Conservation (phyloP, 2,797 vertebrate genomes). For the Aulostomus chinensis region DNA sequence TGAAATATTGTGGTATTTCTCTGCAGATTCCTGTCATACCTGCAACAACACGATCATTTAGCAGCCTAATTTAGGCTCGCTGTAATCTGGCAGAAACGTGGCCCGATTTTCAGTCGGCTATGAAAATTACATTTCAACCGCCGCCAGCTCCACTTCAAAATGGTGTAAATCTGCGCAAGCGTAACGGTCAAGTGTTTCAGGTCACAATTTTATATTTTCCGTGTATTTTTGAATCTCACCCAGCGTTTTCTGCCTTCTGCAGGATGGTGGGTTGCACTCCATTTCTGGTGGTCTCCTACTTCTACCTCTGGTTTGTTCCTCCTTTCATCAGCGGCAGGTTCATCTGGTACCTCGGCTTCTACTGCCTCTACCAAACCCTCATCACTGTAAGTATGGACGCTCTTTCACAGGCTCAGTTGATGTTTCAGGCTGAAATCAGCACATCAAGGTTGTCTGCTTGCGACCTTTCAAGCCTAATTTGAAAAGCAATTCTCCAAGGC, state of each 20-base stretch:
- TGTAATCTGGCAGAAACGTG: slow-evolving; percentile 47
- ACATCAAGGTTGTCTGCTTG: no score
- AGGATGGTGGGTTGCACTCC: slow-evolving; percentile 95
- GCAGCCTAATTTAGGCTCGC: slow-evolving; percentile 24
- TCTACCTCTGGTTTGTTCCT: slow-evolving; percentile 95
- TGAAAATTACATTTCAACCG: slow-evolving; percentile 22
- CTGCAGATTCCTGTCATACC: slow-evolving; percentile 50
- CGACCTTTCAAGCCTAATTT: no score
- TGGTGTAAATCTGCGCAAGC: no score
- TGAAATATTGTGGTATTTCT: slow-evolving; percentile 39
- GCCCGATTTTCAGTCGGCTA: slow-evolving; percentile 23
- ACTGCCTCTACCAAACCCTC: slow-evolving; percentile 93
- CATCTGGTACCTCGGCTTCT: slow-evolving; percentile 91
- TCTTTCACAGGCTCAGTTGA: no score
- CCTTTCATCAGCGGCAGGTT: slow-evolving; percentile 84
- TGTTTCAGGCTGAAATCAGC: no score
- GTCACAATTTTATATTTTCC: no score
- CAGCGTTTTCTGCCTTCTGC: not conserved
- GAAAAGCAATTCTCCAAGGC: no score
- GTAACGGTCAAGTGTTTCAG: no score
- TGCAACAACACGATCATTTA: slow-evolving; percentile 29
- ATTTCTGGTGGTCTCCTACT: slow-evolving; percentile 88
- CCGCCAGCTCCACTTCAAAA: not conserved
- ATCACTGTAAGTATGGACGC: slow-evolving; percentile 86
- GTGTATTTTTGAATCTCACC: no score